Base-by-base conservation (phyloP, 2,888 invertebrate genomes). In the Sinodicranocentrus sp. region DNA sequence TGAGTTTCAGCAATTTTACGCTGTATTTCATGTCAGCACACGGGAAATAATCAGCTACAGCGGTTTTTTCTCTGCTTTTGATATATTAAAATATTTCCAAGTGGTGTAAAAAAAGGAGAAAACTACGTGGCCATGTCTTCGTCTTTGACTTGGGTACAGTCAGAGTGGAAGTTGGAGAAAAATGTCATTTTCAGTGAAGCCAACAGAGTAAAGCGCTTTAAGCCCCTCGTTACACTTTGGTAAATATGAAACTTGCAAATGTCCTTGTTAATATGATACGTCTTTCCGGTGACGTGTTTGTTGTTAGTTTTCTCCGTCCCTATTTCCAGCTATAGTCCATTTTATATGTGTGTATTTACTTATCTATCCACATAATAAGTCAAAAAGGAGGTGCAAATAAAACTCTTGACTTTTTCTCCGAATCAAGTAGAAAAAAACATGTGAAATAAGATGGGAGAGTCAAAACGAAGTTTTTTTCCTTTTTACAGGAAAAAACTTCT, bases 221-320 rank as follows among this genome's bases (percentile, higher is more conserved):
- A 61, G 61, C 61, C 33, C 59, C 33, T 61, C 61, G 44, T 44
- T 68, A 68, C 26, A 68, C 52, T 48, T 25, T 44, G 48, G 52
- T 43, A 65, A 65, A 65, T 26, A 65, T 43, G 68, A 68, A 68
- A 68, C 48, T 68, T 25, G 26, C 44, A 68, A 52, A 68, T 68
- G 52, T 68, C 25, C 52, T 68, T 52, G 68, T 68, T 68, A 68
- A 68, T 52, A 17, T 48, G 68, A 68, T 68, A 48, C 61, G 13
- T 5, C 25, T 17, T 25, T 10, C 43, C 48, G 19, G 43, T 65
- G 65, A 65, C 65, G 23, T 65, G 28, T 63, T 63, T 33, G 33
- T 10, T 33, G 5, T 33, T 10, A 33, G 5, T 33, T 10, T 6
- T 33, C 5, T 33, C 33, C 33, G 33, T 33, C 3, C 3, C 33